Base-by-base conservation (phyloP, 1,140 invertebrate species). In the Diabrotica undecimpunctata region DNA sequence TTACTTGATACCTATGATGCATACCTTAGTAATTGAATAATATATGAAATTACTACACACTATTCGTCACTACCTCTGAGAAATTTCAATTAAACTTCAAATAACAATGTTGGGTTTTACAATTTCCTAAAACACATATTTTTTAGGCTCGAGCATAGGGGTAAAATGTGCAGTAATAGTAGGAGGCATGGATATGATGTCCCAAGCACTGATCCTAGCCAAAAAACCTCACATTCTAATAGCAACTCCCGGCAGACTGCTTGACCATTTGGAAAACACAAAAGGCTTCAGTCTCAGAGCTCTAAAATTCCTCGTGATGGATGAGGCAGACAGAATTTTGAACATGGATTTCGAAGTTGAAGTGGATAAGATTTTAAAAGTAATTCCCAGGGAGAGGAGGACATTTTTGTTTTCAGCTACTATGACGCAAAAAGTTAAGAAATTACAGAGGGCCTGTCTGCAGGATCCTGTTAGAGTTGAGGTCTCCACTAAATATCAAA, bases 381-480 rank as follows among this genome's bases (percentile, higher is more conserved):
- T 92, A 0, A 91, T 98, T 67, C 96, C 96, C 0, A 83, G 88
- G 51, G 94, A 98, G 73, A 84, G 95, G 13, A 82, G 87, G 61
- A 98, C 96, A 0, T 92, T 91, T 70, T 78, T 98, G 35, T 99
- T 97, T 81, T 97, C 96, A 2, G 96, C 96, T 4, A 99, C 96
- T 13, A 99, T 98, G 96, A 99, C 96, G 0, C 96, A 97, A 77
- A 98, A 99, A 83, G 96, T 98, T 0, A 88, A 94, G 70, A 99
- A 99, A 80, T 79, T 99, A 14, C 96, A 99, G 79, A 81, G 97
- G 60, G 97, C 97, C 2, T 98, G 94, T 6, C 81, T 99, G 0
- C 87, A 88, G 69, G 88, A 94, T 79, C 96, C 97, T 7, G 93
- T 97, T 0, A 95, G 93, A 81, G 91, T 99, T 7, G 96, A 99